Evolutionary conservation across 2,113 vertebrate species (phyloP).

Genomic region (Nothoprocta perdicaria): DNA sequence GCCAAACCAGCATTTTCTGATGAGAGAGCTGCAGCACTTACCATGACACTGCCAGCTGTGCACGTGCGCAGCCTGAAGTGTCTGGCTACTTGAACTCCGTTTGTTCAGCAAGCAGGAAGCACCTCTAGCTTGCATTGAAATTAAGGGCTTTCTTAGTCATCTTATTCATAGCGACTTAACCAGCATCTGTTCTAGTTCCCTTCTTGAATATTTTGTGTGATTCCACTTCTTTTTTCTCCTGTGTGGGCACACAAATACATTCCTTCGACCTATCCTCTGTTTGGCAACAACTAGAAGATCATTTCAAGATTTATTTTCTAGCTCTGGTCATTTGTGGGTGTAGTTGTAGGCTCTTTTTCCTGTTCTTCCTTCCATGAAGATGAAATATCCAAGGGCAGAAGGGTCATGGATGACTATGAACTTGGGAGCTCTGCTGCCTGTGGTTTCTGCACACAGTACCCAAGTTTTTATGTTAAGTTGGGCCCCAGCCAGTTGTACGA

Average conservation of each 20-base stretch:
- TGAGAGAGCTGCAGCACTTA: no score
- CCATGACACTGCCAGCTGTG: neutral
- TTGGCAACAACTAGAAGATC: neutral
- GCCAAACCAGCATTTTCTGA: neutral
- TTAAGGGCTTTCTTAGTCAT: neutral
- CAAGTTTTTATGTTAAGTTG: rapidly evolving
- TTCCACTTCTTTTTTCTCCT: no score
- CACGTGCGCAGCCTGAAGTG: neutral
- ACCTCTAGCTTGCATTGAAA: neutral
- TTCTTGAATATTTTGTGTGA: no score
- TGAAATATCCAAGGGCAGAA: neutral
- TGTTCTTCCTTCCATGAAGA: neutral
- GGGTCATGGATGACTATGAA: neutral
- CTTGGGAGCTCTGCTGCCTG: neutral
- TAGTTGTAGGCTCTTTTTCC: neutral
- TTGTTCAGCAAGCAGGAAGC: neutral
- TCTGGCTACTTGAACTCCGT: no score
- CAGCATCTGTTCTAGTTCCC: no score
- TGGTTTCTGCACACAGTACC: neutral
- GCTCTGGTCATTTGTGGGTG: neutral
- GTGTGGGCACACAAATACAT: no score
- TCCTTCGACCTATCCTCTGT: no score
- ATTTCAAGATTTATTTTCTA: neutral
- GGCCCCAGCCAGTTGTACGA: neutral
- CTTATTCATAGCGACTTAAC: no score